A percentile compares a stretch with the other conserved stretches of the same genome.
Conservation (phyloP, 2,113 vertebrate genomes). For the Accipiter cooperii region DNA sequence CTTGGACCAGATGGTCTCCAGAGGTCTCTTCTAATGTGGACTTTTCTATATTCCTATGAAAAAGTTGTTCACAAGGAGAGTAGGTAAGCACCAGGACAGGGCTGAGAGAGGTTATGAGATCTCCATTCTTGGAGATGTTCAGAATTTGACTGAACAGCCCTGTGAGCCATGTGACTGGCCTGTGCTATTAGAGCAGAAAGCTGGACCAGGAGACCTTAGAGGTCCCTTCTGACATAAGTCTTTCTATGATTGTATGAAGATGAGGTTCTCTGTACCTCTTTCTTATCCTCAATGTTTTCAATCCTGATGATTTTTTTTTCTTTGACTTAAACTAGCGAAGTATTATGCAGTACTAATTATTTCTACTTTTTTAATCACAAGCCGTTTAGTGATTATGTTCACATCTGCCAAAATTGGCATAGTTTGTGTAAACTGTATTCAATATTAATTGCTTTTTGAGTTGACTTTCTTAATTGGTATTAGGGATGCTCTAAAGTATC, state of each 20-base stretch:
- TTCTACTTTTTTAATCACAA: background rate
- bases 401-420: background rate
- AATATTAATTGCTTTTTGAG: background rate
- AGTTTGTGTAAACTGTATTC: background rate
- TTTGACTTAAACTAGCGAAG: background rate
- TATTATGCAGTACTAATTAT: background rate
- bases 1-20: background rate
- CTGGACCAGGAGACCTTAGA: background rate
- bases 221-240: background rate
- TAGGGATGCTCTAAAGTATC: constrained; percentile 87
- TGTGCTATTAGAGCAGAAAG: background rate
- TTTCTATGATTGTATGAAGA: background rate
- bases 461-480: background rate
- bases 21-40: background rate
- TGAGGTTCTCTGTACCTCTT: background rate
- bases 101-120: background rate
- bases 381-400: background rate
- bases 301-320: background rate
- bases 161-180: background rate
- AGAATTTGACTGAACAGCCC: background rate
- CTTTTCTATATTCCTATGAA: background rate
- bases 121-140: background rate
- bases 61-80: background rate
- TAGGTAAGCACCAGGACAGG: background rate
- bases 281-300: background rate